A percentile compares a stretch with the other conserved stretches of the same genome.
Conservation (phyloP, 2,113 vertebrate genomes). For the Aegotheles bennettii region DNA sequence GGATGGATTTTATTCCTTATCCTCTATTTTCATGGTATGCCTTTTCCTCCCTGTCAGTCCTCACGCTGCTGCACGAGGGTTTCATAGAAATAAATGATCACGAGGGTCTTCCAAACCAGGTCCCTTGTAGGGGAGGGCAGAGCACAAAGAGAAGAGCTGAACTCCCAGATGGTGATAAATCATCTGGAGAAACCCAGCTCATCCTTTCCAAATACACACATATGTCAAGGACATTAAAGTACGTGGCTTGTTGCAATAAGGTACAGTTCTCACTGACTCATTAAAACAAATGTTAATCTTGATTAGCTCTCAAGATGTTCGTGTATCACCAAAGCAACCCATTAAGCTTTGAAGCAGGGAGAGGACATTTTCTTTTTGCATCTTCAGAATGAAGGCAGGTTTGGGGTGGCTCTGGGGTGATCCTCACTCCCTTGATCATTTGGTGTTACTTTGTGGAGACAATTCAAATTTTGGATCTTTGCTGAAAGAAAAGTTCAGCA, state of each 20-base stretch:
- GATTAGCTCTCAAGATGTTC: background rate
- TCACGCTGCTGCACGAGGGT: background rate
- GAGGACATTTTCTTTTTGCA: background rate
- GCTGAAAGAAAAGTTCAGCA: background rate
- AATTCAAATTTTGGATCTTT: accelerated
- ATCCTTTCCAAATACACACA: background rate
- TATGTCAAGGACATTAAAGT: background rate
- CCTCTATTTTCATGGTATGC: background rate
- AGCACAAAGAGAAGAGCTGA: background rate
- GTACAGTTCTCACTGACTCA: background rate
- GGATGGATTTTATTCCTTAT: background rate
- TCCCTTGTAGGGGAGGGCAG: background rate
- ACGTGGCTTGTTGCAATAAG: background rate
- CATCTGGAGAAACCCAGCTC: background rate
- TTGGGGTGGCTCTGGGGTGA: background rate
- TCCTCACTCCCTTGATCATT: background rate
- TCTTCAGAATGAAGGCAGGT: background rate
- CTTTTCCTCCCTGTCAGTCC: background rate
- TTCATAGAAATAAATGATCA: background rate
- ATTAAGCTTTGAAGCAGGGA: background rate
- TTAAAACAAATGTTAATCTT: background rate
- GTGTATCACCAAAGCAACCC: background rate
- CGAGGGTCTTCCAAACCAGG: background rate
- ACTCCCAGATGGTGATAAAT: background rate
- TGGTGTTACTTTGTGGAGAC: background rate